Base-by-base conservation (phyloP, 2,797 vertebrate genomes). In the Trichosurus vulpecula region DNA sequence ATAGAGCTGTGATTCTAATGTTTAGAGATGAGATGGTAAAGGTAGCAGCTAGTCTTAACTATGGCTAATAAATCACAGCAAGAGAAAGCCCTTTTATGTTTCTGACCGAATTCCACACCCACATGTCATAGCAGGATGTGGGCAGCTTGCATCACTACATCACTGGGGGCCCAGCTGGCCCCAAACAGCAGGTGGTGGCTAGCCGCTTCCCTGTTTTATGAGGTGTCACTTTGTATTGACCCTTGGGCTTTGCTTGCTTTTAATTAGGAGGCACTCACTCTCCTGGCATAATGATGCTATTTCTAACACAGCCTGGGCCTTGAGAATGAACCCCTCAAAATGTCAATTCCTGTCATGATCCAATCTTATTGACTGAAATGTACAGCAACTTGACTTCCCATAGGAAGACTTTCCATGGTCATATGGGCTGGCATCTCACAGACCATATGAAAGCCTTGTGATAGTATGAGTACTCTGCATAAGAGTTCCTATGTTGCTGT, bases 21-120 rank as follows among this genome's bases (percentile, higher is more conserved):
- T 27, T 87, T 87, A 87, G 74, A 87, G 74, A 87, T 57, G 90
- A 95, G 92, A 93, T 22, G 66, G 31, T 66, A 66, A 93, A 61
- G 66, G 30, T 56, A 91, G 52, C 1, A 91, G 57, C 3, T 10
- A 19, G 6, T n/a, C 58, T 29, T 51, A 92, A 12, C 1, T 87
- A 92, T 9, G 54, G 66, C 66, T 97, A 52, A 94, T 93, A 51
- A 54, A 92, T 53, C 74, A 54, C 10, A 89, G 22, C 25, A 55
- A 91, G 55, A 53, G 47, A 66, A 87, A 35, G 30, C 19, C 27
- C 6, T 91, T 57, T 31, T 14, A 27, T 51, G 61, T 31, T 90
- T 90, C 54, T 56, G 57, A 27, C 31, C 25, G 66, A 56, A 54
- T 4, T 2, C 27, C 51, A 8, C 12, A 30, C 12, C 22, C 54